Evolutionary conservation across 37 sponge, comb jelly and placozoan species (phyloP).

Genomic region (Crambe crambe): DNA sequence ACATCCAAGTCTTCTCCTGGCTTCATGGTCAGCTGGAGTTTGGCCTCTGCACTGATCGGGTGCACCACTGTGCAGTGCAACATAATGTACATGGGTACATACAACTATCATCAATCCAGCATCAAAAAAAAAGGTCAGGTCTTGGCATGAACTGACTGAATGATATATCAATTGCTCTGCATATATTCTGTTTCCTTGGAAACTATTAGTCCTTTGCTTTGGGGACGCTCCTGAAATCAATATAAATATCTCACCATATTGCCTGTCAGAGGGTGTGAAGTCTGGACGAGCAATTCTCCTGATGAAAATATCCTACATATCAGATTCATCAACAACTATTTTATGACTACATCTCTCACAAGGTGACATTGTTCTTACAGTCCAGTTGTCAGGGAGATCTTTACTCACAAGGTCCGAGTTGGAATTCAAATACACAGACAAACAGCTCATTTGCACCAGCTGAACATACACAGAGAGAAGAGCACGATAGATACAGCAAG

Average conservation of each 20-base stretch:
- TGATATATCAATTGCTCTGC: no score
- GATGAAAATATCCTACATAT: constrained; percentile 11
- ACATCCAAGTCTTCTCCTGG: constrained; percentile 49
- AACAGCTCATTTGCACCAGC: constrained; percentile 56
- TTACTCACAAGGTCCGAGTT: constrained; percentile 5
- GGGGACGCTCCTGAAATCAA: no score
- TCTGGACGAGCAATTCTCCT: constrained; percentile 20
- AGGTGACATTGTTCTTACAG: no score
- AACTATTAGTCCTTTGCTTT: no score
- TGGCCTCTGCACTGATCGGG: constrained; percentile 49
- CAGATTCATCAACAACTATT: neutral
- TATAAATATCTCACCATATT: constrained; percentile 45
- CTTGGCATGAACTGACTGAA: no score
- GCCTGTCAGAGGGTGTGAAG: neutral
- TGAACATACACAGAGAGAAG: neutral
- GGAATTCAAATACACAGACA: constrained; percentile 66
- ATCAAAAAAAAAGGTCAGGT: no score
- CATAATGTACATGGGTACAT: neutral
- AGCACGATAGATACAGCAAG: no score
- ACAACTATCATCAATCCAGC: neutral
- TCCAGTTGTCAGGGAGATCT: constrained; percentile 27
- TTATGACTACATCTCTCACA: neutral
- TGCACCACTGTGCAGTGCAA: constrained; percentile 15
- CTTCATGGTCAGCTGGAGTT: constrained; percentile 39
- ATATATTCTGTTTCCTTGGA: no score